These are phyloP conservation scores for Chaenodraco wilsoni DNA, from an alignment of 2,797 vertebrate genomes.

Conservation along the genomic window DNA sequence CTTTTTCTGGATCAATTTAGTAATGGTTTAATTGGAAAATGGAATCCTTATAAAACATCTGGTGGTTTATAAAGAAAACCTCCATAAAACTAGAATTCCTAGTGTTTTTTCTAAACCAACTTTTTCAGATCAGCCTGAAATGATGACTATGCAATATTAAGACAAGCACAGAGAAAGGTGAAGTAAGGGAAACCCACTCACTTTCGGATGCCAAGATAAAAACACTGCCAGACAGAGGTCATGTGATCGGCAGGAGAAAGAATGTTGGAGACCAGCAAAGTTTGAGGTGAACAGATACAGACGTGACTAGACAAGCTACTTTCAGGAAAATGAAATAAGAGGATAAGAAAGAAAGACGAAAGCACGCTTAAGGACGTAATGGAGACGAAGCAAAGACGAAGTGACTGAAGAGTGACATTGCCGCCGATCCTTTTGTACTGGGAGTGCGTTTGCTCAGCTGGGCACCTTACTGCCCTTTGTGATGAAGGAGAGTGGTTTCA, in stretches of 20 bases:
- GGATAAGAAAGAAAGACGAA: neutral
- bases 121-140: slow-evolving; percentile 9
- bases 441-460: slow-evolving; percentile 29
- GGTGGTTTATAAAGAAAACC: neutral
- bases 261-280: neutral
- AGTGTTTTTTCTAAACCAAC: neutral
- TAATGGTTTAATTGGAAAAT: neutral
- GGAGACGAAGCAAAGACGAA: neutral
- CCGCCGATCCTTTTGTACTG: slow-evolving; percentile 22
- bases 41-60: neutral
- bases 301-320: slow-evolving; percentile 7
- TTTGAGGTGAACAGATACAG: neutral
- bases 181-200: slow-evolving; percentile 35
- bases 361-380: slow-evolving; percentile 10
- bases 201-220: slow-evolving; percentile 12
- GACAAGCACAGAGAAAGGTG: slow-evolving; percentile 10
- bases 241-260: slow-evolving; percentile 35
- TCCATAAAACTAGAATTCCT: neutral
- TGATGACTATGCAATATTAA: slow-evolving; percentile 20
- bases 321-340: slow-evolving; percentile 8
- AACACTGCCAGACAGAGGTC: slow-evolving; percentile 34
- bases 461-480: slow-evolving; percentile 54
- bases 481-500: slow-evolving; percentile 54
- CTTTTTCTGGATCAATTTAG: neutral
- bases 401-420: slow-evolving; percentile 38